Percentiles rank a stretch among this genome's conserved stretches.
These are phyloP conservation scores for Chrosomus eos DNA, from an alignment of 2,797 vertebrate genomes.

Conservation along the genomic window DNA sequence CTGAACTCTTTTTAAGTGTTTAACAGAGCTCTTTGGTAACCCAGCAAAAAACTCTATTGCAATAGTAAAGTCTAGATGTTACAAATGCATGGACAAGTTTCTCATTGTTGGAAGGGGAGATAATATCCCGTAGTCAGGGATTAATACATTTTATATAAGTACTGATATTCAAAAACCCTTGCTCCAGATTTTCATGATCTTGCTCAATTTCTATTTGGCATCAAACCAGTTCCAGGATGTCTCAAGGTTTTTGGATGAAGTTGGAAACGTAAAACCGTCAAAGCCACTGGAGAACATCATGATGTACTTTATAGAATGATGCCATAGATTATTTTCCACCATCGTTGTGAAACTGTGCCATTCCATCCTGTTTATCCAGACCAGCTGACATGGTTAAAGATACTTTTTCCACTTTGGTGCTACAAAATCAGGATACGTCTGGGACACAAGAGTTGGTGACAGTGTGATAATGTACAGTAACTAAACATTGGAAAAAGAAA, in stretches of 20 bases:
- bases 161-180: background rate
- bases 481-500: background rate
- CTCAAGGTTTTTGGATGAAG: background rate
- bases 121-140: background rate
- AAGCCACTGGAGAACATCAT: background rate
- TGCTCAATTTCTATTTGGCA: slow-evolving; percentile 15
- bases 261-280: background rate
- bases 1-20: background rate
- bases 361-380: background rate
- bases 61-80: no score
- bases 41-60: background rate
- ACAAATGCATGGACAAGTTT: background rate
- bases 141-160: background rate
- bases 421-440: background rate
- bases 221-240: background rate
- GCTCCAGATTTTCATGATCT: background rate
- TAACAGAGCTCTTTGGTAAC: background rate
- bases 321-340: background rate
- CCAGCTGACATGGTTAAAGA: background rate
- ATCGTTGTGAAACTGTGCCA: background rate
- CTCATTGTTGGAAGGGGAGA: background rate
- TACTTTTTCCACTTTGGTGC: background rate
- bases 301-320: background rate
- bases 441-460: background rate
- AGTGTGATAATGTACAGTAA: background rate